phyloP scores from a whole-genome alignment of 2,113 vertebrate species.

The Gymnogyps californianus region DNA sequence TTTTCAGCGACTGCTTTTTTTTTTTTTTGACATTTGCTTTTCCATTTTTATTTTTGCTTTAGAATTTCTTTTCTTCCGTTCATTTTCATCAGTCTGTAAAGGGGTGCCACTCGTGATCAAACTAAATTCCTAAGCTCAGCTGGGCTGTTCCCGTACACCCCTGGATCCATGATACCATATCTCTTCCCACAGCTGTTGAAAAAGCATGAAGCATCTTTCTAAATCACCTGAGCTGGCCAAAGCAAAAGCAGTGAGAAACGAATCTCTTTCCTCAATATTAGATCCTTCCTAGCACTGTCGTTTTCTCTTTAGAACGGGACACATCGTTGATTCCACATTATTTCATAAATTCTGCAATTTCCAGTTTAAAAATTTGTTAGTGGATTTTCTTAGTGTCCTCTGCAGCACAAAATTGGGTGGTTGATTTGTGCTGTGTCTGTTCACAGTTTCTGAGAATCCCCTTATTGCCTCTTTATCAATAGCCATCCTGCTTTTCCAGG shows the following conservation, averaged over 20 bases:
- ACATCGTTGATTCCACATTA: rapidly evolving
- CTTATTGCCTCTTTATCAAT: background rate
- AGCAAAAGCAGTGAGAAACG: background rate
- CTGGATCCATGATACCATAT: rapidly evolving
- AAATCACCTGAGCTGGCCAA: background rate
- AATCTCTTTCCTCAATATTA: background rate
- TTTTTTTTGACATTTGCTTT: background rate
- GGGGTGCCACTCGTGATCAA: background rate
- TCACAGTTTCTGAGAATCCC: background rate
- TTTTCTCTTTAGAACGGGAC: background rate
- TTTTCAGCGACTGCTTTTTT: background rate
- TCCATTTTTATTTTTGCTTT: background rate
- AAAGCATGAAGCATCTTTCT: background rate
- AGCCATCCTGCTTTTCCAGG: background rate
- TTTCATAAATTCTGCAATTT: background rate
- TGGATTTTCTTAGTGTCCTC: background rate
- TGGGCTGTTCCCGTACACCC: background rate
- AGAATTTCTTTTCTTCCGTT: background rate
- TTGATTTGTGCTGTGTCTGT: background rate
- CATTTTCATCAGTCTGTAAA: background rate
- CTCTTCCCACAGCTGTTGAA: background rate
- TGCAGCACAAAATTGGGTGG: background rate
- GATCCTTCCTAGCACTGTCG: background rate
- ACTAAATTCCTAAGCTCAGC: background rate
- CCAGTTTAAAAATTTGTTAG: background rate